These are phyloP conservation scores for Syngnathus scovelli DNA, from an alignment of 2,113 vertebrate genomes.

Conservation along the genomic window DNA sequence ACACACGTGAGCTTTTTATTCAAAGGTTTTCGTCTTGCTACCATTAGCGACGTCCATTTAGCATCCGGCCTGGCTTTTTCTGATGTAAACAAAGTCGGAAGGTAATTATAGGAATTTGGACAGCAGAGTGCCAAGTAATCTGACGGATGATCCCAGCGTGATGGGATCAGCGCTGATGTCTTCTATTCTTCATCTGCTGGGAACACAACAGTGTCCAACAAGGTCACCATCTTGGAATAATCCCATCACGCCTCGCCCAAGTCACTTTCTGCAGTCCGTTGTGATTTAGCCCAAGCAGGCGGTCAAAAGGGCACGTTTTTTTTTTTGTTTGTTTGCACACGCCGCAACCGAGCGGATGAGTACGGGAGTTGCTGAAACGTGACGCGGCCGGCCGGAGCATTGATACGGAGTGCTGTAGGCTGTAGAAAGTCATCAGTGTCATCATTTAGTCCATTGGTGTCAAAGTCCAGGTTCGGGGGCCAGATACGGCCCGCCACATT, in stretches of 20 bases:
- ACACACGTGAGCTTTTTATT: not conserved
- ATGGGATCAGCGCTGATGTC: not conserved
- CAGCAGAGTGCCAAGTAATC: constrained; percentile 1
- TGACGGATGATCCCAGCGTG: not conserved
- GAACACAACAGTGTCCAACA: constrained; percentile 47
- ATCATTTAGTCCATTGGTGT: constrained; percentile 21
- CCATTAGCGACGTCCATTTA: not conserved
- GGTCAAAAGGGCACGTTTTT: constrained; percentile 35
- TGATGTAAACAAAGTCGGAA: not conserved
- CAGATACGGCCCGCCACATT: too few relatives aligned
- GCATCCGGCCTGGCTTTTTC: constrained; percentile 1
- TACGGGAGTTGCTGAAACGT: not conserved
- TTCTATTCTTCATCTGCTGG: not conserved
- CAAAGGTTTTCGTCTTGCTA: not conserved
- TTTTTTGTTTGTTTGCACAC: constrained; percentile 41
- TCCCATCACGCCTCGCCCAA: constrained; percentile 49
- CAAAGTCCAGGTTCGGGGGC: too few relatives aligned
- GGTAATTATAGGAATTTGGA: not conserved
- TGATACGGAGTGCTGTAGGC: constrained; percentile 2
- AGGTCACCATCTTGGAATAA: constrained; percentile 38
- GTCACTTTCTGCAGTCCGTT: constrained; percentile 41
- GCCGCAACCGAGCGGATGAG: constrained; percentile 23
- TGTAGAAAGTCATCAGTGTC: constrained; percentile 45
- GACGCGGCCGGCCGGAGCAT: constrained; percentile 10
- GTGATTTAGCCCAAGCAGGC: constrained; percentile 44